Evolutionary conservation across 2,888 invertebrate genomes (phyloP), one percentile per base, ranked within the genome.

Genomic region (Polietes domitor): DNA sequence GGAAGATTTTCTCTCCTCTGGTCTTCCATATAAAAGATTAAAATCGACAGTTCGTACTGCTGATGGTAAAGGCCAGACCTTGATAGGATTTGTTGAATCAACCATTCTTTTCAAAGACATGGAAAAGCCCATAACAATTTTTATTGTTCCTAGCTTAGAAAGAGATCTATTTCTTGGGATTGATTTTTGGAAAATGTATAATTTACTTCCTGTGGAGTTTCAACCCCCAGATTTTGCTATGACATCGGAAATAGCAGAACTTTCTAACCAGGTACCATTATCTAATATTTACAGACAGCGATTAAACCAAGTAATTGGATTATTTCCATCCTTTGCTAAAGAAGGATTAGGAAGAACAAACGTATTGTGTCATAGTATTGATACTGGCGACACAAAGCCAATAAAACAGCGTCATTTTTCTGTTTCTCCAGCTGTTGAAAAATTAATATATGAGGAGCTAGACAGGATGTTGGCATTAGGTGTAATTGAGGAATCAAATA

Each of bases 381-480:
- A 86, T 10, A 58, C 76, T 24, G 82, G 86, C 7, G 41, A 61
- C 4, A 75, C 81, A 1, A 73, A 76, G 7, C 86, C 86, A 0
- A 76, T 87, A 3, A 86, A 86, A 73, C 84, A 85, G 47, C 68
- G 86, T 0, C 83, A 85, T 41, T 85, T 80, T 73, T 83, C 86
- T 0, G 78, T 86, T 5, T 74, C 73, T 58, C 73, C 58, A 9
- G 63, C 75, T 12, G 63, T 75, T 47, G 75, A 75, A 32, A 78
- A 79, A 15, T 28, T 85, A 17, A 68, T 86, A 6, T 79, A 83
- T 58, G 68, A 77, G 15, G 89, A 90, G 75, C 85, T 90, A 0
- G 88, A 90, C 43, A 63, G 88, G 1, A 90, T 90, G 89, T 28
- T 91, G 5, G 58, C 41, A 3, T 65, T 86, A 0, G 88, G 86